Evolutionary conservation across 2,113 vertebrate species (phyloP), one percentile per base, ranked within the genome.

Genomic region (human (Homo sapiens)): DNA sequence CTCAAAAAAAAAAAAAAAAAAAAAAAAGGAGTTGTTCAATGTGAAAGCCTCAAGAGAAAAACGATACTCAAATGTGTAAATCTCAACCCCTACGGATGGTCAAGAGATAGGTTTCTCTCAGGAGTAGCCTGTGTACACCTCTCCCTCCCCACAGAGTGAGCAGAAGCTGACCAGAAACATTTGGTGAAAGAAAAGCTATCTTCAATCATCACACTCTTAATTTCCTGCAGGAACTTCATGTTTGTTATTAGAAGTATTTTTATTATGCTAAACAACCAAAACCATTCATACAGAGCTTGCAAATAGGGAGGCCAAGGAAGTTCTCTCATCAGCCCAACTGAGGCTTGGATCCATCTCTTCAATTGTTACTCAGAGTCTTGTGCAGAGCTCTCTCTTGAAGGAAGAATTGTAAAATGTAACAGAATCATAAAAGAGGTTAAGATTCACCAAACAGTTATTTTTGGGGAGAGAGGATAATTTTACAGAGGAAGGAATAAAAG

Each of bases 191-290:
- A 30, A n/a, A 88, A 8, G 23, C 30, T 48, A 20, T 48, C 38
- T 32, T 59, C 18, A 52, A 14, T 11, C 30, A 50, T 79, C 76
- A 22, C 11, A n/a, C 6, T 13, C 9, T 72, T 83, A 52, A 1
- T 40, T 83, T 91, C 76, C 81, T 79, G 3, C 23, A 25, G 64
- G 90, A 73, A 73, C 16, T 8, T 90, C 68, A 82, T 17, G 43
- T 70, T 90, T 95, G 27, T 79, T 84, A 55, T 45, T 73, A 73
- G 45, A 90, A 88, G 10, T 59, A 78, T 52, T 90, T 75, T 95
- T 78, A 78, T 87, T 87, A 35, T 81, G 78, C 35, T 22, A 52
- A 76, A 50, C 59, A 93, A 48, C 4, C n/a, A 78, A 80, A 50
- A 43, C 8, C 3, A 90, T 96, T 93, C 38, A 59, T 4, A 5